Base-by-base conservation (phyloP, 2,888 invertebrate species). In the Empis stercorea region DNA sequence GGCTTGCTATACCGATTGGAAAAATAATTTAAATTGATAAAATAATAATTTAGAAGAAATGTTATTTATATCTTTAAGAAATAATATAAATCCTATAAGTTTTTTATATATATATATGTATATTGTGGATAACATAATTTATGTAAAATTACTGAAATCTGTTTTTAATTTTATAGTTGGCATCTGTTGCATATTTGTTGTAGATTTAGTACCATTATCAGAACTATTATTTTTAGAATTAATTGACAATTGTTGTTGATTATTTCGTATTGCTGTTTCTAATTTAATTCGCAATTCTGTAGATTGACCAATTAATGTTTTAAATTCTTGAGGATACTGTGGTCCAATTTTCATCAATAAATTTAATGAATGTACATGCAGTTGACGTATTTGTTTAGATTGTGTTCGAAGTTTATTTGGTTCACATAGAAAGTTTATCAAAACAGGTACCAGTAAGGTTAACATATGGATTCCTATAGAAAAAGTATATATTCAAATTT, bases 311-410 rank as follows among this genome's bases (percentile, higher is more conserved):
- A 96, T 91, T 58, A 96, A 76, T 13, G 81, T 78, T 62, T 92
- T 89, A 69, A 96, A 95, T 66, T 95, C 92, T 76, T 88, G 84
- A 16, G 93, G 92, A 72, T 94, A 88, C 62, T 85, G 85, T 0
- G 93, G 92, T 1, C 94, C 96, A 56, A 95, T 84, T 61, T 84
- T 84, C 66, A 91, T 89, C 15, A 97, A 76, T 79, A 87, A 86
- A 55, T 87, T 83, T 55, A 97, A 76, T 52, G 91, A 87, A 58
- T 86, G 83, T 54, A 95, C 92, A 66, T 96, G 95, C 38, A 95
- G 72, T 44, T 78, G 75, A 36, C 79, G 73, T 37, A 77, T 78
- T 63, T 80, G 79, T 55, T 81, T 76, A 48, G 76, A 75, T 30
- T 76, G 70, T 38, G 73, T 71, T 55, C 74, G 73, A 36, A 81